Percentiles rank a stretch among this genome's conserved stretches.
These are phyloP conservation scores for Dasyornis broadbenti DNA, from an alignment of 2,113 vertebrate genomes.

Conservation along the genomic window DNA sequence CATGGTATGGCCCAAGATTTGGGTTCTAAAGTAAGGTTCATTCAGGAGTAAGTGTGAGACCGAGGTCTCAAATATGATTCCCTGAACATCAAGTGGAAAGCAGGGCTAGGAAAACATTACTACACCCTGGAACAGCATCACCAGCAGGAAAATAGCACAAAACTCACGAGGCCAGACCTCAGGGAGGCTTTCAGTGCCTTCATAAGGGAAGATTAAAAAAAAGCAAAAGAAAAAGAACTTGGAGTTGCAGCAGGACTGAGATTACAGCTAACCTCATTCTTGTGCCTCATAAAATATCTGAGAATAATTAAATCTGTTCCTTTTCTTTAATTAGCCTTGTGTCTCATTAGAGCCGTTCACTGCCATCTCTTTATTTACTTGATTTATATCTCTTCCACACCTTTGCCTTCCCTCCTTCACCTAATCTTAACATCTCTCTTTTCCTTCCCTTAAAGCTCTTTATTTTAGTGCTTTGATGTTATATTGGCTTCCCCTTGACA, in stretches of 20 bases:
- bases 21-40: neutral
- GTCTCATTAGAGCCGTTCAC: constrained; percentile 25
- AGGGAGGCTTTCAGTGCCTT: neutral
- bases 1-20: neutral
- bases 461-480: constrained; percentile 57
- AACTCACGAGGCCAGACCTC: neutral
- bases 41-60: neutral
- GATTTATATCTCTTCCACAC: constrained; percentile 39
- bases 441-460: constrained; percentile 50
- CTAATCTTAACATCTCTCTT: constrained; percentile 54
- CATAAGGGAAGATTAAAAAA: neutral
- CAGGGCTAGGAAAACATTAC: neutral
- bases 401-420: constrained; percentile 50
- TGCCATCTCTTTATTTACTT: constrained; percentile 38
- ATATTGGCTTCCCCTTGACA: neutral
- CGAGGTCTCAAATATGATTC: neutral
- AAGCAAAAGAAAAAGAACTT: neutral
- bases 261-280: neutral
- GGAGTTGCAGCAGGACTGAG: neutral
- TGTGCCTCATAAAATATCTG: neutral
- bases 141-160: neutral
- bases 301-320: constrained; percentile 16
- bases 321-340: constrained; percentile 40
- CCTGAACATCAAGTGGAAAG: neutral
- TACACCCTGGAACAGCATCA: neutral